Base-by-base conservation (phyloP, 2,888 invertebrate genomes). In the Eupithecia subumbrata region DNA sequence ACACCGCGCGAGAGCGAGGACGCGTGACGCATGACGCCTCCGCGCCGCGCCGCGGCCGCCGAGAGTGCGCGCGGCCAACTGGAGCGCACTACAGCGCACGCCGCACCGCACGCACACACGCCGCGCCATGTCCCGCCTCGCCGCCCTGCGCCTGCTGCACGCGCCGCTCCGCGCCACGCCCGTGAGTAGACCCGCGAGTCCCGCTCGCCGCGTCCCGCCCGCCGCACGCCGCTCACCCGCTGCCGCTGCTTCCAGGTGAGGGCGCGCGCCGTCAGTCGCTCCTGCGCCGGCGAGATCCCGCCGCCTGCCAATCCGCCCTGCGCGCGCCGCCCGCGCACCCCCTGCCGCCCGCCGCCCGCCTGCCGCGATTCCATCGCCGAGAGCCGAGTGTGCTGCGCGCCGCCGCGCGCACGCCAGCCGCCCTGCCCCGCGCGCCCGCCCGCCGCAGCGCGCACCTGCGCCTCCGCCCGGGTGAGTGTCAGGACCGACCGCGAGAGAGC, bases 371-470 rank as follows among this genome's bases (percentile, higher is more conserved):
- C 22, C 43, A 73, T 75, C 71, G 85, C 82, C 30, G 68, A 77
- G 78, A 84, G 85, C 79, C 77, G 82, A 72, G 82, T 83, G 63
- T 89, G 88, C 84, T 85, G 87, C 80, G 81, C 86, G 71, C 84
- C 86, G 67, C 76, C 83, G 18, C 77, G 70, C 67, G 80, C 81
- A 48, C 56, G 43, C n/a, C 84, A 85, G 52, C 86, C 87, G 11
- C 88, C 87, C 18, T 86, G 84, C 79, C 43, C 82, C 40, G 71
- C 72, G 25, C 73, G 66, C 9, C 63, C 71, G 5, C 71, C 74
- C n/a, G 72, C 76, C 12, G 56, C 73, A 7, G 18, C 82, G 30
- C 78, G 80, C 73, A 60, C 79, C 69, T 84, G 84, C 79, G 45
- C 56, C 40, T 66, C 75, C 66, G 74, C 72, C 22, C 16, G 74